phyloP scores from a whole-genome alignment of 2,888 invertebrate genomes.

The Rambutsinella grinnellia region DNA sequence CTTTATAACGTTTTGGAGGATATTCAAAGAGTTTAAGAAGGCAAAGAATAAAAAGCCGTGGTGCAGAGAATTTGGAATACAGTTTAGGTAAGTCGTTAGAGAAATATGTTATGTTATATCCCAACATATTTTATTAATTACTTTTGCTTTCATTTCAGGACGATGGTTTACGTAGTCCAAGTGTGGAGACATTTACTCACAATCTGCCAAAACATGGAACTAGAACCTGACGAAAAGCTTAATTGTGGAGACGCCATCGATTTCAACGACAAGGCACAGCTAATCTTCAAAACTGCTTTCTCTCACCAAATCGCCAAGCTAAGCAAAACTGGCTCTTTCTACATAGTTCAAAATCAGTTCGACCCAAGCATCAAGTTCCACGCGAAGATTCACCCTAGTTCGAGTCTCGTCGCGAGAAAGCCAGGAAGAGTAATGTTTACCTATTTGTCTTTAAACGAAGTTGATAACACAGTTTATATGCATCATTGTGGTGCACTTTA shows the following conservation, averaged over 20 bases:
- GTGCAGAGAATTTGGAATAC: constrained; percentile 60
- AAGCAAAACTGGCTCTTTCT: constrained; percentile 42
- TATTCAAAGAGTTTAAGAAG: constrained; percentile 84
- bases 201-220: constrained; percentile 73
- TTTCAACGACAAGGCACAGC: constrained; percentile 72
- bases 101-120: not conserved
- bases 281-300: constrained; percentile 84
- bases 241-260: constrained; percentile 61
- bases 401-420: constrained; percentile 37
- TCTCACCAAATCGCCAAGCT: constrained; percentile 84
- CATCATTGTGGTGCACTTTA: constrained; percentile 44
- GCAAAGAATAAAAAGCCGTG: constrained; percentile 73
- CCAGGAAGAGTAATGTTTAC: constrained; percentile 47
- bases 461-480: constrained; percentile 42
- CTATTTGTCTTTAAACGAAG: constrained; percentile 42
- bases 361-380: constrained; percentile 35
- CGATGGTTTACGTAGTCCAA: constrained; percentile 84
- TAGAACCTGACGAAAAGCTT: constrained; percentile 40
- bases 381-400: constrained; percentile 59
- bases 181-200: constrained; percentile 84
- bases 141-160: constrained; percentile 72
- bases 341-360: constrained; percentile 42
- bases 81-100: constrained; percentile 48
- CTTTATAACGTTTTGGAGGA: constrained; percentile 90
- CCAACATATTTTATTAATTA: not conserved